Evolutionary conservation across 2,113 vertebrate species (phyloP).

Genomic region (Pseudonaja textilis): DNA sequence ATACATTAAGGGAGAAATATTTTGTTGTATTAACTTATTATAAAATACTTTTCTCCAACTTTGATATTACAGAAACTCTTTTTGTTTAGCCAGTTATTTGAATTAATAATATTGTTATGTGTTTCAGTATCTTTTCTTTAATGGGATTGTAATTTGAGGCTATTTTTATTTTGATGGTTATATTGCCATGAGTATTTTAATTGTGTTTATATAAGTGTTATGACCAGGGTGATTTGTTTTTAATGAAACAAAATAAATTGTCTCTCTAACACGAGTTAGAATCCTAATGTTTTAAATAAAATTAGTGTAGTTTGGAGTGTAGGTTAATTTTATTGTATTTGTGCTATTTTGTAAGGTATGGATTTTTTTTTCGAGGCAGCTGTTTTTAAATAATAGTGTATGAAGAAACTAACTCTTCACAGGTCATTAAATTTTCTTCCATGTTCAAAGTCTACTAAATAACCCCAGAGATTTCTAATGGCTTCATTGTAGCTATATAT

Average conservation of each 20-base stretch:
- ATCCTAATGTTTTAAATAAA: not conserved
- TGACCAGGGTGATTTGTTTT: not conserved
- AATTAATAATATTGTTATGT: not conserved
- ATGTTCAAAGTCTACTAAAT: not conserved
- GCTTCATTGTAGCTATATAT: not conserved
- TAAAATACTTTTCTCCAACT: not conserved
- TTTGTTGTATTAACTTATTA: not conserved
- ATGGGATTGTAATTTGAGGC: not conserved
- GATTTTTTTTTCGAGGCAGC: not conserved
- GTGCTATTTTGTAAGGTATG: not conserved
- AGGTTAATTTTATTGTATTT: not conserved
- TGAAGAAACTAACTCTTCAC: not conserved
- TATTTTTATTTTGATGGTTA: not conserved
- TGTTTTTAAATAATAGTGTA: not conserved
- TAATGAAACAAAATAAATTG: not conserved
- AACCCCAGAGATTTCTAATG: not conserved
- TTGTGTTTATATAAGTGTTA: not conserved
- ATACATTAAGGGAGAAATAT: not conserved
- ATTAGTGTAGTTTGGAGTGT: not conserved
- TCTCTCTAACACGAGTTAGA: not conserved
- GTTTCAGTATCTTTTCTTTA: not conserved
- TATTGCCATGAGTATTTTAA: not conserved
- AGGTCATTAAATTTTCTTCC: not conserved
- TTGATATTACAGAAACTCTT: not conserved
- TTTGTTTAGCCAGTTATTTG: not conserved